Percentiles rank a stretch among this genome's conserved stretches.
Conservation (phyloP, 1,140 invertebrate species). For the Aphelenchoides avenae region DNA sequence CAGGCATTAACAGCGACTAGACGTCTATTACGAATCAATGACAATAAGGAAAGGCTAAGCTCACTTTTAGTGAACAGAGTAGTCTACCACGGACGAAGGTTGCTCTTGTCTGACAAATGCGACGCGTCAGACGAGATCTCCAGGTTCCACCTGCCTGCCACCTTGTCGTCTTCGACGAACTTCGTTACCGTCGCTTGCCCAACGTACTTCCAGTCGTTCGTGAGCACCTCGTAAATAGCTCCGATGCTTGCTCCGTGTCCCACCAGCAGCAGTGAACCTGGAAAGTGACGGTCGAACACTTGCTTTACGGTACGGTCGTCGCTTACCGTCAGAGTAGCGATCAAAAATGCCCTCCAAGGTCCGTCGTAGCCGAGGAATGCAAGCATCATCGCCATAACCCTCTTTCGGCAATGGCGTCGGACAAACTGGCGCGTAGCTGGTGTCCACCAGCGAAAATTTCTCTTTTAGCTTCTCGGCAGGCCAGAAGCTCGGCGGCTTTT, state of each 20-base stretch:
- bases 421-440: slow-evolving; percentile 42
- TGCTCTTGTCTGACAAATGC: slow-evolving; percentile 43
- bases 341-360: slow-evolving; percentile 43
- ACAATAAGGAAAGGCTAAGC: too few species aligned
- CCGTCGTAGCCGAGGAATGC: slow-evolving; percentile 34
- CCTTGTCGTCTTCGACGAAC: slow-evolving; percentile 36
- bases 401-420: slow-evolving; percentile 38
- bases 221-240: slow-evolving; percentile 50
- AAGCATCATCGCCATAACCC: slow-evolving; percentile 51
- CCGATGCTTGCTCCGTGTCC: slow-evolving; percentile 54
- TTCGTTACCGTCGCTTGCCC: slow-evolving; percentile 47
- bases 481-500: slow-evolving; percentile 49
- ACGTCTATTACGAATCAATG: too few species aligned
- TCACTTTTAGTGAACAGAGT: too few species aligned
- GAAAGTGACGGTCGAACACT: slow-evolving; percentile 6
- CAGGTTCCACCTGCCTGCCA: slow-evolving; percentile 32
- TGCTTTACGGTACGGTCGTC: not conserved
- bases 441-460: slow-evolving; percentile 43
- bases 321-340: slow-evolving; percentile 1
- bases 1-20: too few species aligned
- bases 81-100: slow-evolving; percentile 40
- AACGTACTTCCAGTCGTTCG: slow-evolving; percentile 50
- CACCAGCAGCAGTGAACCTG: slow-evolving; percentile 43
- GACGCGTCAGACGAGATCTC: slow-evolving; percentile 33
- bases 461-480: slow-evolving; percentile 31